Conservation (phyloP, 2,888 invertebrate species). For the Seira sanloemensis region DNA sequence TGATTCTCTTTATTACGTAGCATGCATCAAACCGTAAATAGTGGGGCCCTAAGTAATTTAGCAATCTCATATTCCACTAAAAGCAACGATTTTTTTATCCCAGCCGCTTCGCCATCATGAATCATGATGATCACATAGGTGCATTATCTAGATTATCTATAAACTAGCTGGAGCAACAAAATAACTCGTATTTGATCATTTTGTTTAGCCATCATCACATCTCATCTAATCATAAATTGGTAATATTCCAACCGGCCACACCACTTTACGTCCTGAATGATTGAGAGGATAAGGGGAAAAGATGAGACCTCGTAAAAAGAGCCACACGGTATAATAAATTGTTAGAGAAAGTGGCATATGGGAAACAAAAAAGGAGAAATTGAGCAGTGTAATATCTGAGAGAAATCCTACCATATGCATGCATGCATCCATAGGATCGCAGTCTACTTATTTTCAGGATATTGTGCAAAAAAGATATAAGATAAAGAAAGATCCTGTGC, state of each 20-base stretch:
- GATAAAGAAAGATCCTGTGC: not conserved
- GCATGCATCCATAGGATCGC: not conserved
- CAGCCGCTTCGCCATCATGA: too few relatives aligned
- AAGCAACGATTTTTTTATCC: too few relatives aligned
- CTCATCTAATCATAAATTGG: slow-evolving; percentile 5
- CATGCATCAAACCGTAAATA: too few relatives aligned
- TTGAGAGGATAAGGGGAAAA: not conserved
- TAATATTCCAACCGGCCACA: not conserved
- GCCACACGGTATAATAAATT: not conserved
- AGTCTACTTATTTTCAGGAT: too few relatives aligned
- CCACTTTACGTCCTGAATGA: not conserved
- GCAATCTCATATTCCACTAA: too few relatives aligned
- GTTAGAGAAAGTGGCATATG: not conserved
- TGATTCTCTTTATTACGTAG: too few relatives aligned
- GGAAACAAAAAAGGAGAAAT: not conserved
- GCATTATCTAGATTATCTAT: not conserved
- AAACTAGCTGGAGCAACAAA: not conserved
- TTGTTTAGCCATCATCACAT: not conserved
- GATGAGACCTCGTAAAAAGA: not conserved
- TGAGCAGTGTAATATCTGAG: not conserved
- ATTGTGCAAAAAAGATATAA: not conserved
- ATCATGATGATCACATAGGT: not conserved
- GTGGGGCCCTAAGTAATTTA: too few relatives aligned
- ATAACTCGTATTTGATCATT: not conserved
- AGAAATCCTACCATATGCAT: not conserved